phyloP scores from a whole-genome alignment of 2,113 vertebrate genomes.

The Macquaria australasica region DNA sequence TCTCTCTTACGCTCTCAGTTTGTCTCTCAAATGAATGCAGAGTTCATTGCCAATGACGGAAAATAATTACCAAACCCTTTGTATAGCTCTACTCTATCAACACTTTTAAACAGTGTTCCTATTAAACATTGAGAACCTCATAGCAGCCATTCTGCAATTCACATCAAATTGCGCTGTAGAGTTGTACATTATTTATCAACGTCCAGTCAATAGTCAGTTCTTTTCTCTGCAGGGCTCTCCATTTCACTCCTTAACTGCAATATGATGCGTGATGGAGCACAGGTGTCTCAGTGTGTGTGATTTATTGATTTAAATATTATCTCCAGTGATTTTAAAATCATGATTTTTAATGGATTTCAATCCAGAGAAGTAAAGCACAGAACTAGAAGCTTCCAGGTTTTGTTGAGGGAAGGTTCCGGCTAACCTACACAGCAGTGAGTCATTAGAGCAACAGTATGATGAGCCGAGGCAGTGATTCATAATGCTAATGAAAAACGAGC shows the following conservation, averaged over 20 bases:
- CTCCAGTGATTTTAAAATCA: neutral
- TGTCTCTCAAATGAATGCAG: constrained; percentile 21
- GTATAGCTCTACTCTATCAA: constrained; percentile 24
- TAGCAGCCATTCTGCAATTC: constrained; percentile 22
- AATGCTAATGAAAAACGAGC: constrained; percentile 61
- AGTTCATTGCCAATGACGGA: constrained; percentile 6
- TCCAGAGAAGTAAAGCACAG: neutral
- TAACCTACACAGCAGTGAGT: constrained; percentile 60
- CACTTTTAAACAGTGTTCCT: constrained; percentile 32
- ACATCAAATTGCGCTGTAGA: constrained; percentile 30
- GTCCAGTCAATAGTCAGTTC: constrained; percentile 43
- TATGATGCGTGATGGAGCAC: constrained; percentile 17
- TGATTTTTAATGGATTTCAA: neutral
- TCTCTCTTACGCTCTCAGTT: neutral
- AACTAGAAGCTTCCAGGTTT: constrained; percentile 15
- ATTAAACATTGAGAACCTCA: constrained; percentile 49
- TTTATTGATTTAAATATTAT: constrained; percentile 33
- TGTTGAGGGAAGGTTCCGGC: constrained; percentile 24
- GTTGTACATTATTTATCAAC: constrained; percentile 66
- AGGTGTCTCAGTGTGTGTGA: constrained; percentile 10
- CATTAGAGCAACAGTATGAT: constrained; percentile 51
- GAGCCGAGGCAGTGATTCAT: constrained; percentile 62
- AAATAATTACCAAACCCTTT: constrained; percentile 36
- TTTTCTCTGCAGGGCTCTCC: constrained; percentile 21
- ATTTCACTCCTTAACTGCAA: constrained; percentile 20